Evolutionary conservation across 2,888 invertebrate species (phyloP), one percentile per base, ranked within the genome.

Genomic region (Cyclophora albipunctata): DNA sequence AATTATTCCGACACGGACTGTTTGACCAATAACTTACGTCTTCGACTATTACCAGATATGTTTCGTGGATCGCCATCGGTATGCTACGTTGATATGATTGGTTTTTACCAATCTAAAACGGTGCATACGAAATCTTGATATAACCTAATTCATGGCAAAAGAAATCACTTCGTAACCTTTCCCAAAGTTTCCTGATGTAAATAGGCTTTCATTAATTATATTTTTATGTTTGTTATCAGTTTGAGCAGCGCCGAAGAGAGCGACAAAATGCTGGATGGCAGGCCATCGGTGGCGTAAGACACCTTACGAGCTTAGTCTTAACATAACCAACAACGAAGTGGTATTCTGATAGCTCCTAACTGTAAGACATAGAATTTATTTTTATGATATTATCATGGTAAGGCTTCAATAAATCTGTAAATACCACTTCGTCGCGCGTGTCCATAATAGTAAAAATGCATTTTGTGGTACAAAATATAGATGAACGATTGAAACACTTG

Each of bases 251-350:
- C 91, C 49, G 94, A 94, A 75, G 94, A 94, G 74, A 92, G 92
- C 62, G 93, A 94, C 75, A 91, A 93, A 63, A 93, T 94, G 93
- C 84, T 93, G 62, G 93, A 93, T 71, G 91, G 92, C 37, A 92
- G 93, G 72, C 93, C 93, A 48, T 93, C 93, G 34, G 86, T 93
- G 58, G 93, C 93, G 76, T 88, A 87, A 82, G 64, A 54, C 51
- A 54, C 55, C 55, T 51, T 52, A 51, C 58, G 60, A 60, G 57
- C 63, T 62, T 62, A 64, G 63, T 65, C 56, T 58, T 59, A 51
- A 57, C 60, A 70, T 77, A 72, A 75, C 70, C 74, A 69, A 54
- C 60, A 55, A 54, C 63, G 62, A 62, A 71, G 67, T 60, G 69
- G 72, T 69, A 69, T 69, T 59, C 63, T 66, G 69, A 64, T 68